These are phyloP conservation scores for Pavo muticus DNA, from an alignment of 2,113 vertebrate genomes.

Conservation along the genomic window DNA sequence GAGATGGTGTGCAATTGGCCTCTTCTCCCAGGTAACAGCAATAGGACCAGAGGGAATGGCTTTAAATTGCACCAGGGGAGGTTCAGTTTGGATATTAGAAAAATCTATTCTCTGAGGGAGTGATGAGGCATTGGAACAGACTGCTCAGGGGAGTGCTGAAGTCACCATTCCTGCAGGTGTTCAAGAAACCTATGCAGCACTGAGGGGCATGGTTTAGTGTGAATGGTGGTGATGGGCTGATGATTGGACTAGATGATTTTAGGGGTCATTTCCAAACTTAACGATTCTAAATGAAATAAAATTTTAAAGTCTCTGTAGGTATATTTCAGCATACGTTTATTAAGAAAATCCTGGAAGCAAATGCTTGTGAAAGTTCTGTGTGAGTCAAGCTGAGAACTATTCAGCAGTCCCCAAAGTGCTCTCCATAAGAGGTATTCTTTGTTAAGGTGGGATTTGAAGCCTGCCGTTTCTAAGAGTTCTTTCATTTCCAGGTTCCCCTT, in stretches of 20 bases:
- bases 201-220: too few species aligned
- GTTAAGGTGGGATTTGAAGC: neutral
- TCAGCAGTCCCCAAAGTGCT: neutral
- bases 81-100: neutral
- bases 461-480: neutral
- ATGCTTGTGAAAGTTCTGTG: neutral
- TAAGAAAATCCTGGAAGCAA: neutral
- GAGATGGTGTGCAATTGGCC: too few species aligned
- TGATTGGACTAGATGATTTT: too few species aligned
- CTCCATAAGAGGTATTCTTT: neutral
- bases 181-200: neutral
- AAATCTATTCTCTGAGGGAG: neutral
- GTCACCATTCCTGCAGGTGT: neutral
- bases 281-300: too few species aligned
- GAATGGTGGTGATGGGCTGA: too few species aligned
- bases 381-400: neutral
- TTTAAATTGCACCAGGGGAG: neutral
- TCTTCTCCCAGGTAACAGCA: neutral
- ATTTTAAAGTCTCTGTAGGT: neutral
- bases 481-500: neutral
- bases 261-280: too few species aligned
- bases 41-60: neutral
- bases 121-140: neutral
- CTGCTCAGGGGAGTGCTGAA: neutral
- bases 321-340: neutral